phyloP scores from a whole-genome alignment of 2,888 invertebrate species.

The Apodemia zela region DNA sequence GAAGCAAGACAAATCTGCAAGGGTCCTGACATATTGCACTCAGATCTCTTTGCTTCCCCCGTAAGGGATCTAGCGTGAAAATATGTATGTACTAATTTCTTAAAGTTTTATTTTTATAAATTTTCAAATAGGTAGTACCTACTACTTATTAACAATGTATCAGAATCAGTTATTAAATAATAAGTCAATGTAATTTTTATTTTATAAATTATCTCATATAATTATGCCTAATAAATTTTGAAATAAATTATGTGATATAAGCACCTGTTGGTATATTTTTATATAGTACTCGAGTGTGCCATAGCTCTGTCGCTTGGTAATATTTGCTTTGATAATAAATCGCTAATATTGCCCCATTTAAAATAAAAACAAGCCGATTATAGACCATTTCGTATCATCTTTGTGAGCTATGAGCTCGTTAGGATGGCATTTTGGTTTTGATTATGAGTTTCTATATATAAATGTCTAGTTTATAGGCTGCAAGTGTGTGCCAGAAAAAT shows the following conservation, averaged over 20 bases:
- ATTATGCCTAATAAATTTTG: slow-evolving; percentile 36
- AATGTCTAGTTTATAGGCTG: slow-evolving; percentile 53
- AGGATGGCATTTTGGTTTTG: slow-evolving; percentile 54
- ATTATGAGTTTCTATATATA: slow-evolving; percentile 52
- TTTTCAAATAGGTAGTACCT: too few relatives aligned
- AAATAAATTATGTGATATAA: slow-evolving; percentile 42
- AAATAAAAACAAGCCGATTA: slow-evolving; percentile 75
- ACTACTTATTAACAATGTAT: not conserved
- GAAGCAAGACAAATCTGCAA: too few relatives aligned
- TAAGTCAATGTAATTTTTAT: not conserved
- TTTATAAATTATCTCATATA: slow-evolving; percentile 35
- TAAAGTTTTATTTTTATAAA: too few relatives aligned
- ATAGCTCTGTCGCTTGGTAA: slow-evolving; percentile 43
- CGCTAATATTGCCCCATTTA: slow-evolving; percentile 65
- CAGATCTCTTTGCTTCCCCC: too few relatives aligned
- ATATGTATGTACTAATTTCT: too few relatives aligned
- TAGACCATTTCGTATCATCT: slow-evolving; percentile 69
- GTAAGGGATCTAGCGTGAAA: too few relatives aligned
- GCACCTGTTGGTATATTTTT: slow-evolving; percentile 61
- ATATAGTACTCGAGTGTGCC: slow-evolving; percentile 51
- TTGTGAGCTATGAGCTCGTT: slow-evolving; percentile 62
- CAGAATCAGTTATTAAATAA: not conserved
- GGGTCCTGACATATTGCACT: too few relatives aligned
- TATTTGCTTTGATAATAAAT: slow-evolving; percentile 73
- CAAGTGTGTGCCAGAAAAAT: slow-evolving; percentile 52